These are phyloP conservation scores for Actinia tenebrosa DNA, from an alignment of 64 coral and sea anemone genomes.

Conservation along the genomic window DNA sequence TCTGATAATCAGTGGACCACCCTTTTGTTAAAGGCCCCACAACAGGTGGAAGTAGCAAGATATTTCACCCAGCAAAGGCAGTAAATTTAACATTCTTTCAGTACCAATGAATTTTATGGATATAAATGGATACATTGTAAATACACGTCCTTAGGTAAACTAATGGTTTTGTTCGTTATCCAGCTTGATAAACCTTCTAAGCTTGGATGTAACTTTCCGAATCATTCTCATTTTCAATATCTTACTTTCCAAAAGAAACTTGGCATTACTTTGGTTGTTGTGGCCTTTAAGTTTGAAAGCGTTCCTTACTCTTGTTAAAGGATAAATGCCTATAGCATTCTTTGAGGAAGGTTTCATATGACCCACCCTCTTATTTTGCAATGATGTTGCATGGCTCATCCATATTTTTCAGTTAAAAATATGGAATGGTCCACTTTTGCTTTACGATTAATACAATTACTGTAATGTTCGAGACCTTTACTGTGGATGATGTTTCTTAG, in stretches of 20 bases:
- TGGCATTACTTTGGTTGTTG: constrained; percentile 4
- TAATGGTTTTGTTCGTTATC: background rate
- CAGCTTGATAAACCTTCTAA: background rate
- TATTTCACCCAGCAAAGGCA: background rate
- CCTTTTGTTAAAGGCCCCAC: constrained; percentile 10
- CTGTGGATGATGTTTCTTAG: too few species aligned
- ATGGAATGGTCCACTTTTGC: too few species aligned
- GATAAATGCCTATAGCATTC: constrained; percentile 21
- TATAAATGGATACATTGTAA: background rate
- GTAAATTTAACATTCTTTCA: background rate
- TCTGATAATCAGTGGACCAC: constrained; percentile 13
- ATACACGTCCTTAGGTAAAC: background rate
- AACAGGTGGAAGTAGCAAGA: constrained; percentile 2
- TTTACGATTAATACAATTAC: too few species aligned
- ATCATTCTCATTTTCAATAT: background rate
- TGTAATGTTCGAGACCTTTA: too few species aligned
- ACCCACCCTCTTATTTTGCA: too few species aligned
- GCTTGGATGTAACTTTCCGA: constrained; percentile 4
- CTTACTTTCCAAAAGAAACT: background rate
- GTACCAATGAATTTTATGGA: too few species aligned
- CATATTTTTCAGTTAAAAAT: too few species aligned
- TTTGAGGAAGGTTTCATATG: background rate
- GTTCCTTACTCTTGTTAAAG: constrained; percentile 11
- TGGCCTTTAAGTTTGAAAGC: constrained; percentile 16
- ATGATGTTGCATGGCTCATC: too few species aligned